phyloP scores from a whole-genome alignment of 2,797 vertebrate species.

The Pseudomugil tenellus region DNA sequence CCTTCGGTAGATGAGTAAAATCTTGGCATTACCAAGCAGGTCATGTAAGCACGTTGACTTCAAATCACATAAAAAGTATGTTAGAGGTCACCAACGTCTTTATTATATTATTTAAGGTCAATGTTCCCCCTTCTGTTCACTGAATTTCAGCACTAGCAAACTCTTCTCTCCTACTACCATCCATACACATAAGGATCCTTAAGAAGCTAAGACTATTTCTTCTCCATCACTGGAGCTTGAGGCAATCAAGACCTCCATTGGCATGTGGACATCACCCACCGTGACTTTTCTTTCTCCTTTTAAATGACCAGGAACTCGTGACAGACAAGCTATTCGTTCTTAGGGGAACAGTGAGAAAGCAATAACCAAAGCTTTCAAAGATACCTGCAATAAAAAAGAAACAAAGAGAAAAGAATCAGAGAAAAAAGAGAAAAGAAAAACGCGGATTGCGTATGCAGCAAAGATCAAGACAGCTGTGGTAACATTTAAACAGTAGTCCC shows the following conservation, averaged over 20 bases:
- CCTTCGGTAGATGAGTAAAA: slow-evolving; percentile 17
- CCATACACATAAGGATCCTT: slow-evolving; percentile 24
- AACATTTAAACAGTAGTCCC: slow-evolving; percentile 78
- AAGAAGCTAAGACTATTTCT: slow-evolving; percentile 48
- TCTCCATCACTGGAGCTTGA: slow-evolving; percentile 50
- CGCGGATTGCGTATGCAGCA: slow-evolving; percentile 45
- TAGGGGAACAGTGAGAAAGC: slow-evolving; percentile 27
- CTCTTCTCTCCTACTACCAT: slow-evolving; percentile 19
- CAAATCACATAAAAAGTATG: slow-evolving; percentile 18
- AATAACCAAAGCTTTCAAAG: slow-evolving; percentile 31
- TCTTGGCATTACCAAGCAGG: slow-evolving; percentile 18
- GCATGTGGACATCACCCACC: slow-evolving; percentile 49
- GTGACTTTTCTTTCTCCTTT: slow-evolving; percentile 42
- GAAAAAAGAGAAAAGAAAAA: slow-evolving; percentile 10
- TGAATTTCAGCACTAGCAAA: slow-evolving; percentile 5
- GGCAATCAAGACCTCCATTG: slow-evolving; percentile 56
- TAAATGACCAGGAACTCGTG: slow-evolving; percentile 53
- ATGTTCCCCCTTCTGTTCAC: not conserved
- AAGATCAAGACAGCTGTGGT: slow-evolving; percentile 55
- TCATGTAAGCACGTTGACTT: not conserved
- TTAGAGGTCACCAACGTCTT: slow-evolving; percentile 28
- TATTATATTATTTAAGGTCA: slow-evolving; percentile 46
- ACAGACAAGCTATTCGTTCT: slow-evolving; percentile 56
- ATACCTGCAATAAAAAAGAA: slow-evolving; percentile 4
- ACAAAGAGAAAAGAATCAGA: not conserved